These are phyloP conservation scores for Clangula hyemalis DNA, from an alignment of 2,797 vertebrate species.

Conservation along the genomic window DNA sequence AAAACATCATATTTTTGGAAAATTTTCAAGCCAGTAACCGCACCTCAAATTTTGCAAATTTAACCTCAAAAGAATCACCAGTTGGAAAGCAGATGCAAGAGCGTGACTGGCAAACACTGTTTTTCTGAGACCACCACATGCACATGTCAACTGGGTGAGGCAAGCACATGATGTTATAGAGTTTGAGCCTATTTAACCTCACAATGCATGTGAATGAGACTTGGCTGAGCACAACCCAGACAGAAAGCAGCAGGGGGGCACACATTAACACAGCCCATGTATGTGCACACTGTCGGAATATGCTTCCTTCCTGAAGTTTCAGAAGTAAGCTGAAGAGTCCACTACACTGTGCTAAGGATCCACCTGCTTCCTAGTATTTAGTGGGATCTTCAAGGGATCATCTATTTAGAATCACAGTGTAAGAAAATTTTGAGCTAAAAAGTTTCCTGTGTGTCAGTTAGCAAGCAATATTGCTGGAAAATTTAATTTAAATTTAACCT, in stretches of 20 bases:
- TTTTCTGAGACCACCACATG: neutral
- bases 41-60: neutral
- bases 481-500: neutral
- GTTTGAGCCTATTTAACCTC: neutral
- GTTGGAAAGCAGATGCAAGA: neutral
- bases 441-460: neutral
- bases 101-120: neutral
- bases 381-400: neutral
- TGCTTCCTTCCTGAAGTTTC: neutral
- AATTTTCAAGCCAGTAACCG: neutral
- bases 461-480: neutral
- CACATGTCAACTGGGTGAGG: accelerated
- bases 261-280: neutral
- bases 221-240: neutral
- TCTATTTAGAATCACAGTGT: neutral
- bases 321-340: neutral
- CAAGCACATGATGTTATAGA: neutral
- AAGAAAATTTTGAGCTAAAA: neutral
- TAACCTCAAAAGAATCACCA: neutral
- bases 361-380: slow-evolving; percentile 23
- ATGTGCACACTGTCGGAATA: neutral
- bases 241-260: neutral
- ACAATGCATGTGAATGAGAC: neutral
- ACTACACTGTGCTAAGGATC: neutral
- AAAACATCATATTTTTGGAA: neutral